Evolutionary conservation across 2,113 vertebrate species (phyloP).

Genomic region (Okapia johnstoni): DNA sequence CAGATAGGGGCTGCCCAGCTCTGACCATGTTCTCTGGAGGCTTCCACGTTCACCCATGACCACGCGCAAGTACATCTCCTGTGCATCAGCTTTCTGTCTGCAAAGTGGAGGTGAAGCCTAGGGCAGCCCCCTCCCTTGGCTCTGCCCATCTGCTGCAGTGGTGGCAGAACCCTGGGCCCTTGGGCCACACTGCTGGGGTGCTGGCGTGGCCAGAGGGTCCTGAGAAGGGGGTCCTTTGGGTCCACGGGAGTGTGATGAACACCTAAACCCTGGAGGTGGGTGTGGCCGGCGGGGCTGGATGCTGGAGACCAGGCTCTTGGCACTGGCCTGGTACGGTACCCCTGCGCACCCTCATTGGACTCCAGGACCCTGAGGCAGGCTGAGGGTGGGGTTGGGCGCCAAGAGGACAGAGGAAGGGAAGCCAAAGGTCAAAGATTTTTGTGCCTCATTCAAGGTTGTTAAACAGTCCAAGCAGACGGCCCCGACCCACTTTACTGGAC

Average conservation of each 20-base stretch:
- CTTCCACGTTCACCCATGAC: not conserved
- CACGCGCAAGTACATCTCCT: not conserved
- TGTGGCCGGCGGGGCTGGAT: slow-evolving; percentile 5
- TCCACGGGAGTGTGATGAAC: not conserved
- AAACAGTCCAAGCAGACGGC: not conserved
- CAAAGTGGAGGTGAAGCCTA: not conserved
- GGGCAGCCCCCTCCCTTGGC: too few relatives aligned
- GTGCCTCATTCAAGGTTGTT: not conserved
- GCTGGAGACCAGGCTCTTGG: not conserved
- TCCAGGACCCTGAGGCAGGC: not conserved
- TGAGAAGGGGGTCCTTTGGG: not conserved
- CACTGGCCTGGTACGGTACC: not conserved
- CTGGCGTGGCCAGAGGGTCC: not conserved
- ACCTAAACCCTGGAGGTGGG: slow-evolving; percentile 11
- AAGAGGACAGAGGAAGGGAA: not conserved
- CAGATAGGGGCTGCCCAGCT: not conserved
- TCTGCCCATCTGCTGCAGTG: not conserved
- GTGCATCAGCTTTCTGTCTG: not conserved
- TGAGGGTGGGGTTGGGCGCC: not conserved
- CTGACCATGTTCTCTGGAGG: not conserved
- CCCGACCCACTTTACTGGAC: not conserved
- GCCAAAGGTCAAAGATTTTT: not conserved
- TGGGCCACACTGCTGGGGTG: not conserved
- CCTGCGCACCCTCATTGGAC: not conserved
- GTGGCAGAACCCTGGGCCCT: not conserved